phyloP scores from a whole-genome alignment of 2,113 vertebrate genomes.

The Probosciger aterrimus region DNA sequence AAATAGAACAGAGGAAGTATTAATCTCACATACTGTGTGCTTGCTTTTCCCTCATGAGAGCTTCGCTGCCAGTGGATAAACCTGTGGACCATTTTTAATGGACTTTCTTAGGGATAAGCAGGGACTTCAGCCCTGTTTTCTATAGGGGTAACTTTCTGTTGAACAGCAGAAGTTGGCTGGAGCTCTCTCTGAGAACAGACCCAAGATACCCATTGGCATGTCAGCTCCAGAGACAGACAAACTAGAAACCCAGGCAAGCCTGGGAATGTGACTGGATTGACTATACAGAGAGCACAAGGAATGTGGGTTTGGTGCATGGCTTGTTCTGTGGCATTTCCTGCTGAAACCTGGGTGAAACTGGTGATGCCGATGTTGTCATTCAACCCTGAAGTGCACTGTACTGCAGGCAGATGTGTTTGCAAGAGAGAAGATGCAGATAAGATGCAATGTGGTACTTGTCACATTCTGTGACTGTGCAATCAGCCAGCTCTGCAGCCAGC shows the following conservation, averaged over 20 bases:
- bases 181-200: neutral
- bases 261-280: neutral
- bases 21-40: neutral
- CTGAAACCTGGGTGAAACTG: neutral
- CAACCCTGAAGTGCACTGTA: neutral
- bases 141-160: neutral
- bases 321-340: neutral
- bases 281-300: rapidly evolving
- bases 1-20: neutral
- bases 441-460: neutral
- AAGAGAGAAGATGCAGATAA: neutral
- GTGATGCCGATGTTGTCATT: rapidly evolving
- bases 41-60: neutral
- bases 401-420: neutral
- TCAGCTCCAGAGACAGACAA: neutral
- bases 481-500: neutral
- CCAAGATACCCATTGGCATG: rapidly evolving
- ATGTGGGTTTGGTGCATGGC: neutral
- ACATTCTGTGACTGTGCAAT: neutral
- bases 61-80: neutral
- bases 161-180: neutral
- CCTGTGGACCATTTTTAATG: neutral
- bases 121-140: neutral
- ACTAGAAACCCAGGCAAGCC: neutral
- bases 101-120: neutral